Conservation (phyloP, 2,888 invertebrate species). For the Drosophila sordidula region DNA sequence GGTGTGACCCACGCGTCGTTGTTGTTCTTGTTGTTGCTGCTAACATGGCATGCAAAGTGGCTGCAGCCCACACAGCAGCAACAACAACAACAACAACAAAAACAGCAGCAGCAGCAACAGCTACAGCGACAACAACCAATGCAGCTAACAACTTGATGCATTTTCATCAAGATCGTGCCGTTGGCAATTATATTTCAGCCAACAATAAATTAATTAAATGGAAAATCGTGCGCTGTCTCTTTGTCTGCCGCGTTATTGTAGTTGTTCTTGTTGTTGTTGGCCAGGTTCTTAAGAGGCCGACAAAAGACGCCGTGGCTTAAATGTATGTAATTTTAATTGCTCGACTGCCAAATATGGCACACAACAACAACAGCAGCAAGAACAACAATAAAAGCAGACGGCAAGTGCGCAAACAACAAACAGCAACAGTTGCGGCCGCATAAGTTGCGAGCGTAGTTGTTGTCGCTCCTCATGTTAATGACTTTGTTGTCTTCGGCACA, state of each 20-base stretch:
- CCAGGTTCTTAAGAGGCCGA: conserved; percentile 61
- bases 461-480: conserved; percentile 35
- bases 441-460: conserved; percentile 12
- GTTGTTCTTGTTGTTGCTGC: conserved; percentile 13
- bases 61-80: conserved; percentile 44
- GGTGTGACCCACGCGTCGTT: conserved; percentile 66
- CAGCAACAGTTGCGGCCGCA: conserved; percentile 35
- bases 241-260: conserved; percentile 21
- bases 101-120: conserved; percentile 16
- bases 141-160: conserved; percentile 55
- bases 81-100: conserved; percentile 16
- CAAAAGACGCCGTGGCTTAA: conserved; percentile 73
- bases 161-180: conserved; percentile 71
- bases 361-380: conserved; percentile 37
- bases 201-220: conserved; percentile 78
- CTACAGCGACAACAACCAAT: conserved; percentile 23
- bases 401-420: conserved; percentile 37
- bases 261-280: conserved; percentile 17
- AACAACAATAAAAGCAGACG: conserved; percentile 22
- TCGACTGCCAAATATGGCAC: conserved; percentile 67
- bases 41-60: conserved; percentile 46
- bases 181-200: conserved; percentile 66
- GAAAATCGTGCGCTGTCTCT: conserved; percentile 72
- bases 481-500: conserved; percentile 30
- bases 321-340: conserved; percentile 79